Conservation (phyloP, 2,888 invertebrate genomes). For the Coronaproctus castanopsis region DNA sequence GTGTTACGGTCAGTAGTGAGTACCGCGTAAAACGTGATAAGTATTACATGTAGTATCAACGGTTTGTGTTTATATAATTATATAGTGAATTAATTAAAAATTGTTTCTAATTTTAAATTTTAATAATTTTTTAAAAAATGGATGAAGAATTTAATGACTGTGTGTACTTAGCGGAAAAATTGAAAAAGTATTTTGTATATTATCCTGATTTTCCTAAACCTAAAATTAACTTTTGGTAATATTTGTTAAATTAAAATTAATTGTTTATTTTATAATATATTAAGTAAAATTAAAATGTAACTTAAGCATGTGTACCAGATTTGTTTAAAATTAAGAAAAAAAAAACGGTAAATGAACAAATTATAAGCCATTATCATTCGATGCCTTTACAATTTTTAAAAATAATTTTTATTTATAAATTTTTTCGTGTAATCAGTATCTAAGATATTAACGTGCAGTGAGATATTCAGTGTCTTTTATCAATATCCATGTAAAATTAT, state of each 20-base stretch:
- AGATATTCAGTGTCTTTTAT: too few relatives aligned
- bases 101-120: not conserved
- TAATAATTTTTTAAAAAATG: not conserved
- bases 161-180: not conserved
- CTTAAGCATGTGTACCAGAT: not conserved
- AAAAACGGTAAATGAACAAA: not conserved
- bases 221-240: conserved; percentile 66
- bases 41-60: too few relatives aligned
- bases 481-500: too few relatives aligned
- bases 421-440: too few relatives aligned
- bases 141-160: not conserved
- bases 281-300: conserved; percentile 5
- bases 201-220: conserved; percentile 70
- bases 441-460: too few relatives aligned
- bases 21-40: too few relatives aligned
- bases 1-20: too few relatives aligned
- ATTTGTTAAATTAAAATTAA: conserved; percentile 15
- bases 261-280: conserved; percentile 3
- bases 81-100: too few relatives aligned
- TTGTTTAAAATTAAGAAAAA: not conserved
- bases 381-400: too few relatives aligned
- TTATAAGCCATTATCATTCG: too few relatives aligned
- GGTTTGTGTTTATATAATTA: too few relatives aligned
- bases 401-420: too few relatives aligned
- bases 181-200: conserved; percentile 42